Conservation (phyloP, 2,888 invertebrate species). For the Urechis unicinctus region DNA sequence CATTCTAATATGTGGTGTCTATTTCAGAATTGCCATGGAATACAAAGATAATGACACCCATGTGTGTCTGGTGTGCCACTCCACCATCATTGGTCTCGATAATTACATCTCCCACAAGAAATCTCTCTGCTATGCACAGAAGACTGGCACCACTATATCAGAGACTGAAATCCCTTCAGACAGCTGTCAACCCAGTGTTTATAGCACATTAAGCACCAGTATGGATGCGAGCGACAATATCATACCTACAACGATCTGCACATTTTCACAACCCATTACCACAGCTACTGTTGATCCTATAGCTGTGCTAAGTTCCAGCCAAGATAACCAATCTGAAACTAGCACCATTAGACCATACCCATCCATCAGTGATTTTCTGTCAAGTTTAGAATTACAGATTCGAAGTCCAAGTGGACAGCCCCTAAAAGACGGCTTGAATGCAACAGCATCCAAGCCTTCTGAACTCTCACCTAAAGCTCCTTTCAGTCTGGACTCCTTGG, state of each 20-base stretch:
- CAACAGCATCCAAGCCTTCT: too few relatives aligned
- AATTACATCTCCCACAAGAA: slow-evolving; percentile 81
- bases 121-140: slow-evolving; percentile 56
- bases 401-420: too few relatives aligned
- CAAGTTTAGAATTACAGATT: slow-evolving; percentile 59
- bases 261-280: neutral
- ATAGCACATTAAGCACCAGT: too few relatives aligned
- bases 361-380: slow-evolving; percentile 65
- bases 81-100: slow-evolving; percentile 75
- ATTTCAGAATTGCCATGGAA: too few relatives aligned
- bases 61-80: slow-evolving; percentile 79
- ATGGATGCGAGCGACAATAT: neutral
- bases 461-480: neutral
- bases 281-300: neutral
- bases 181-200: too few relatives aligned
- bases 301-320: too few relatives aligned
- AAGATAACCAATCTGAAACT: too few relatives aligned
- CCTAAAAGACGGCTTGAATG: too few relatives aligned
- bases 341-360: too few relatives aligned
- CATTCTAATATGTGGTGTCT: too few relatives aligned
- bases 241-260: neutral
- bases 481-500: neutral
- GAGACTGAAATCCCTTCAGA: too few relatives aligned
- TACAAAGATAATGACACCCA: slow-evolving; percentile 68
- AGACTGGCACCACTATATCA: neutral